Base-by-base conservation (phyloP, 1,140 invertebrate species). In the Gryon sp. region DNA sequence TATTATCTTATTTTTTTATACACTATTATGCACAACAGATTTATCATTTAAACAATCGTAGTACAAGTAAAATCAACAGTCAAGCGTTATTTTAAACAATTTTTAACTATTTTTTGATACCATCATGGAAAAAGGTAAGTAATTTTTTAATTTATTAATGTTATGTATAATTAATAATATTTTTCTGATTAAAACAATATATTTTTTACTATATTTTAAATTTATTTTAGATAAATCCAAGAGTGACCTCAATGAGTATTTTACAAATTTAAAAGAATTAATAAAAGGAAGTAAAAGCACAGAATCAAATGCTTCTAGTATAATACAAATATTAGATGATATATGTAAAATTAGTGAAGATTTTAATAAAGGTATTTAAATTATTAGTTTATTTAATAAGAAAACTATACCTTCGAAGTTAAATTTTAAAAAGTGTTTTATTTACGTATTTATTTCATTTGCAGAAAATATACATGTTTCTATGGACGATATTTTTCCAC, bases 401-500 rank as follows among this genome's bases (percentile, higher is more conserved):
- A n/a, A n/a, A n/a, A n/a, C n/a, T n/a, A n/a, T n/a, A n/a, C n/a
- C n/a, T n/a, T n/a, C n/a, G n/a, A n/a, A n/a, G n/a, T n/a, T n/a
- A n/a, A n/a, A n/a, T 48, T 19, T 22, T 36, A 7, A 5, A 36
- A 24, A 15, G 4, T 14, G 2, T 46, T 24, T 6, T 16, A 24
- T 46, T 50, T 1, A 19, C 65, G 8, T 14, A 36, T 16, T 40
- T 52, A 9, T 5, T 24, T n/a, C n/a, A 19, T 63, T 80, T 80
- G 16, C 63, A 87, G 85, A 83, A 30, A 59, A 46, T 15, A 63
- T 68, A 18, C 48, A 82, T 11, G 68, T 84, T 50, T 52, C 45
- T 6, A 52, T 83, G 38, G 81, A 86, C 24, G 75, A 86, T 70
- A 79, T 86, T 38, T 84, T 88, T 38, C 18, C 84, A 19, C 79